phyloP scores from a whole-genome alignment of 1,140 invertebrate genomes.

The Teleopsis dalmanni region DNA sequence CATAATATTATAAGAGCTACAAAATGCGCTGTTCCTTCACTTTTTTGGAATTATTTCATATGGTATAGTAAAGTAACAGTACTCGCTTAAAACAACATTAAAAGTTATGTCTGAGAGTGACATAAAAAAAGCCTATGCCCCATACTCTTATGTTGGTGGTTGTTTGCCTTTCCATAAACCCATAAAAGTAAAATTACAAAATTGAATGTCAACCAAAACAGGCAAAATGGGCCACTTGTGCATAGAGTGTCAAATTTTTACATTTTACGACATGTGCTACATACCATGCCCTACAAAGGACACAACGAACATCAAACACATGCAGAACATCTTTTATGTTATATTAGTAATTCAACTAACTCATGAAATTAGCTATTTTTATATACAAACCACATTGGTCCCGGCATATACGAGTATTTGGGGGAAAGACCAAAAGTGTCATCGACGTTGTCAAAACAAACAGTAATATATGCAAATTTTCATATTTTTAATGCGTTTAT shows the following conservation, averaged over 20 bases:
- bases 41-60: no score
- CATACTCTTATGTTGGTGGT: background rate
- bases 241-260: no score
- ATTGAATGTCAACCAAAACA: background rate
- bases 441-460: slow-evolving; percentile 43
- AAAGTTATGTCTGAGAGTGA: no score
- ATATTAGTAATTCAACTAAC: background rate
- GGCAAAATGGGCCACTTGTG: background rate
- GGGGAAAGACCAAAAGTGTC: no score
- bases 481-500: slow-evolving; percentile 43
- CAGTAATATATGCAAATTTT: slow-evolving; percentile 35
- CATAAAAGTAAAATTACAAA: slow-evolving; percentile 10
- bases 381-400: background rate
- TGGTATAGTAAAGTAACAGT: no score
- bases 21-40: no score
- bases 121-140: no score
- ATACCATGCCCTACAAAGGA: background rate
- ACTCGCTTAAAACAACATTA: no score
- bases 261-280: slow-evolving; percentile 1
- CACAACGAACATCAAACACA: background rate
- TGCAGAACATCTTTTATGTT: background rate
- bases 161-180: background rate
- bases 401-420: background rate
- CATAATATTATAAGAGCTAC: no score
- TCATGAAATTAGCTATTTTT: background rate